Base-by-base conservation (phyloP, 2,113 vertebrate genomes). In the Apistogramma diplotaenia region DNA sequence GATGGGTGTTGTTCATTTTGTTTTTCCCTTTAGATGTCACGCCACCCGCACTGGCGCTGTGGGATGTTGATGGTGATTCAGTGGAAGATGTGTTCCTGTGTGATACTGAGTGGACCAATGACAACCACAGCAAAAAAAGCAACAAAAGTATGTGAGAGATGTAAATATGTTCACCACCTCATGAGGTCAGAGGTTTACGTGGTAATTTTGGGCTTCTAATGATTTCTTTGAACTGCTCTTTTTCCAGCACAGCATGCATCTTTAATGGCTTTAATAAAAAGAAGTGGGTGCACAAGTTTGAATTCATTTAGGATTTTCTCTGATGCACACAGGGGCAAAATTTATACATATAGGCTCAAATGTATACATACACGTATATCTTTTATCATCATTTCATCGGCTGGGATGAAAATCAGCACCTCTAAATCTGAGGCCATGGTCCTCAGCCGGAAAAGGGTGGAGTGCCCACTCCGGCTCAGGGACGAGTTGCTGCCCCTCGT, bases 31-130 rank as follows among this genome's bases (percentile, higher is more conserved):
- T 7, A 96, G 95, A 91, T 27, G 92, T 93, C 57, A 89, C 84
- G 7, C 90, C 92, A 1, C 93, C 93, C 3, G 92, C 95, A 0
- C 78, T 96, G 80, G 93, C 94, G 2, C 19, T 96, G 74, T 96
- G 95, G 94, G 95, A 96, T 12, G 85, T 95, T 1, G 92, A 95
- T 5, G 93, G 92, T 0, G 94, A 96, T 60, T 92, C 91, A 2
- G 71, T 94, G 76, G 91, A 95, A 21, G 95, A 96, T 2, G 85
- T 96, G 18, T 35, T 96, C 19, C 85, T 96, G 18, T 91, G 90
- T 1, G 93, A 95, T 4, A 93, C 90, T 0, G 92, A 90, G 51
- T 82, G 82, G 72, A 89, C 91, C 79, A 96, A 95, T 19, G 90
- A 91, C 85, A 95, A 88, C 6, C 94, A 86, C 49, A 72, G 83